phyloP scores from a whole-genome alignment of 2,113 vertebrate species.

The Haplochromis vanheusdeni region DNA sequence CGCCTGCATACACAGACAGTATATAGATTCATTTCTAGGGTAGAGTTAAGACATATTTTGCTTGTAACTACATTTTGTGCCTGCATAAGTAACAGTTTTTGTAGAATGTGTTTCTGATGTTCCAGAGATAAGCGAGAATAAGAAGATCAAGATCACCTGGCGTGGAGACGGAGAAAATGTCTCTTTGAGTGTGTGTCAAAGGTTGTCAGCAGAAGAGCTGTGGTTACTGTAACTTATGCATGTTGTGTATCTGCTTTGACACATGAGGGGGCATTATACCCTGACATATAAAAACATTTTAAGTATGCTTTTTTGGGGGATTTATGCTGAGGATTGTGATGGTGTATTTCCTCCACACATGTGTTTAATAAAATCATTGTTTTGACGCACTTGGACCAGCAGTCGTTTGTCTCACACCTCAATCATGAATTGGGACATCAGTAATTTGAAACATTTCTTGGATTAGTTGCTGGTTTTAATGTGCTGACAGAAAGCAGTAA shows the following conservation, averaged over 20 bases:
- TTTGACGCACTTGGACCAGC: neutral
- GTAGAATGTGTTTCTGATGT: neutral
- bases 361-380: too few relatives aligned
- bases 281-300: neutral
- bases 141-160: neutral
- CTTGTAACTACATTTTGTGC: too few relatives aligned
- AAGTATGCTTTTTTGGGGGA: accelerated
- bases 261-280: neutral
- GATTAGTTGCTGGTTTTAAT: neutral
- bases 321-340: neutral
- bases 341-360: neutral
- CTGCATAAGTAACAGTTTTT: neutral
- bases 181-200: neutral
- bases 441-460: neutral
- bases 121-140: neutral
- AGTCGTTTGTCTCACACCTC: neutral
- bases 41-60: too few relatives aligned
- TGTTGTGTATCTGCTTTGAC: neutral
- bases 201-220: neutral
- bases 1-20: too few relatives aligned
- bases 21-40: too few relatives aligned
- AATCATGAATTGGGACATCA: neutral
- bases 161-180: accelerated
- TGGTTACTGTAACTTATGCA: neutral
- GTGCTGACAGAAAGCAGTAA: neutral